phyloP scores from a whole-genome alignment of 2,113 vertebrate genomes.

The Orthonyx spaldingii region DNA sequence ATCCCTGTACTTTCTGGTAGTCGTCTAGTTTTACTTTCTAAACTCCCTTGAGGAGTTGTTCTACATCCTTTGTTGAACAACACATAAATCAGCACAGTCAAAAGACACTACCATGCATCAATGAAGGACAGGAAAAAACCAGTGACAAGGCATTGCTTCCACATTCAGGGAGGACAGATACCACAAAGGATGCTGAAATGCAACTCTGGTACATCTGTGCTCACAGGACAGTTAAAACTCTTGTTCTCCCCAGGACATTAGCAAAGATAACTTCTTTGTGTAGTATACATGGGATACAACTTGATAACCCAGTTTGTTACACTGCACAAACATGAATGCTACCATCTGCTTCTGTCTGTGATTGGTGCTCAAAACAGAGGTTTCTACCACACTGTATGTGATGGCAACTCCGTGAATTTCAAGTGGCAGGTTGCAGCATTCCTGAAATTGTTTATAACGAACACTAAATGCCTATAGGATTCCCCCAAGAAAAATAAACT shows the following conservation, averaged over 20 bases:
- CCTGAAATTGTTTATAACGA: neutral
- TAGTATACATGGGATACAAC: neutral
- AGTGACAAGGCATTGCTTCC: accelerated
- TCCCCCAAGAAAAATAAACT: neutral
- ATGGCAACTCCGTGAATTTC: neutral
- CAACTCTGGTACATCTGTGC: too few relatives aligned
- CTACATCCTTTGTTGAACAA: neutral
- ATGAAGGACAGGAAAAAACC: neutral
- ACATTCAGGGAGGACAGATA: neutral
- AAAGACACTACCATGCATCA: neutral
- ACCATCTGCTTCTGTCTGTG: neutral
- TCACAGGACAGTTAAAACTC: neutral
- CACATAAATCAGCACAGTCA: neutral
- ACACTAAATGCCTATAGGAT: neutral
- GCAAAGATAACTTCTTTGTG: neutral
- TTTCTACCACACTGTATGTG: neutral
- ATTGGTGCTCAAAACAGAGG: neutral
- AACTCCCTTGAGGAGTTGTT: neutral
- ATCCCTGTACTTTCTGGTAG: neutral
- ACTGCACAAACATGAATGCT: neutral
- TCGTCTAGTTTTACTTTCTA: neutral
- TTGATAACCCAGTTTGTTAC: neutral
- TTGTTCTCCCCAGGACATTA: neutral
- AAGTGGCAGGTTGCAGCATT: neutral
- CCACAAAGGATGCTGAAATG: neutral